Percentiles rank a stretch among this genome's conserved stretches.
phyloP scores from a whole-genome alignment of 2,888 invertebrate species.

The Monopis laevigella region DNA sequence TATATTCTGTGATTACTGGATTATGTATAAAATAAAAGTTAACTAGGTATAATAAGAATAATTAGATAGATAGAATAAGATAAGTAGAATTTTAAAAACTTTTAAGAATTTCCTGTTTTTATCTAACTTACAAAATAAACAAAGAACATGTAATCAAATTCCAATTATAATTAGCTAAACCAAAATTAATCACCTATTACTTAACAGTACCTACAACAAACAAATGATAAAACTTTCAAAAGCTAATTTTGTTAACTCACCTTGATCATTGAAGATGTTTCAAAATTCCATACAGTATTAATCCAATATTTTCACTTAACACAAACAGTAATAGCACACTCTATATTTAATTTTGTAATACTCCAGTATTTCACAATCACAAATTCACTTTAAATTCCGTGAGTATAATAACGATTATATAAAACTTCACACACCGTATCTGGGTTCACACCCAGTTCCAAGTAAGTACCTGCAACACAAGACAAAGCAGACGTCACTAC shows the following conservation, averaged over 20 bases:
- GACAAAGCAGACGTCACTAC: constrained; percentile 57
- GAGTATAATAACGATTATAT: constrained; percentile 54
- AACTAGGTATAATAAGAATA: no score
- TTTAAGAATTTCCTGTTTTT: no score
- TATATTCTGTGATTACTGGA: no score
- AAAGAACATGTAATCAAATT: no score
- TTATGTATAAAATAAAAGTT: no score
- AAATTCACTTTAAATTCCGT: constrained; percentile 34
- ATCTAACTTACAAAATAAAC: no score
- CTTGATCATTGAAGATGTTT: constrained; percentile 3
- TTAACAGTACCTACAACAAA: no score
- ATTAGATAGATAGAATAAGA: no score
- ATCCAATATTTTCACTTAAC: constrained; percentile 4
- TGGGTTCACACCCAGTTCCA: constrained; percentile 62
- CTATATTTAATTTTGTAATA: constrained; percentile 1
- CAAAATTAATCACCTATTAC: no score
- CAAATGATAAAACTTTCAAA: not conserved
- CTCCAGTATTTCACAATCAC: constrained; percentile 10
- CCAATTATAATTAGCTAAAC: no score
- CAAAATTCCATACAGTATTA: constrained; percentile 2
- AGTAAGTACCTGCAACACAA: constrained; percentile 65
- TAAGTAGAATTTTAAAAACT: no score
- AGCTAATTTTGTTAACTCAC: constrained; percentile 21
- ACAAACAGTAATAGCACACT: not conserved
- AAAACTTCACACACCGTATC: constrained; percentile 61